These are phyloP conservation scores for Sarcophaga subvicina DNA, from an alignment of 2,888 invertebrate genomes.

Conservation along the genomic window DNA sequence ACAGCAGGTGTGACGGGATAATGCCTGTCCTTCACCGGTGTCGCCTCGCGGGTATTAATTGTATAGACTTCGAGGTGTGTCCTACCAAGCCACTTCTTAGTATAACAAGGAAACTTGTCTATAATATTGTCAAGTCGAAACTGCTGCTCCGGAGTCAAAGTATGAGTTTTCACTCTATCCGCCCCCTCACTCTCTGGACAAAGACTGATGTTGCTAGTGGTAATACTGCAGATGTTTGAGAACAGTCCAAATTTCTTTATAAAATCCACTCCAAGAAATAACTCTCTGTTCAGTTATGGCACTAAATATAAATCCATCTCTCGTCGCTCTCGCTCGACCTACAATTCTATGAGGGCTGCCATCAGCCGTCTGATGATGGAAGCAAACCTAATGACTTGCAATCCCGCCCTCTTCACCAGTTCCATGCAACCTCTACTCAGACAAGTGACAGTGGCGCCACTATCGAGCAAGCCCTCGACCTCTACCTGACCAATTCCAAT, in stretches of 20 bases:
- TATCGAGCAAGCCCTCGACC: too few species aligned
- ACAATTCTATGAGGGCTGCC: neutral
- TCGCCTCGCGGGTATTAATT: too few species aligned
- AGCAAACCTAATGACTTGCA: neutral
- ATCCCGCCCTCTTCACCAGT: neutral
- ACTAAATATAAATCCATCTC: constrained; percentile 28
- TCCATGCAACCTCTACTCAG: neutral
- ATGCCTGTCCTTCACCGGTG: too few species aligned
- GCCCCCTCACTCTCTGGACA: neutral
- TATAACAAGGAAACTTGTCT: too few species aligned
- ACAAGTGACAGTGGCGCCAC: too few species aligned
- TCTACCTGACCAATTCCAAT: too few species aligned
- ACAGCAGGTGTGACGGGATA: too few species aligned
- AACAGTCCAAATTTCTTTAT: neutral
- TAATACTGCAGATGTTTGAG: neutral
- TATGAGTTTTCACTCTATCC: too few species aligned
- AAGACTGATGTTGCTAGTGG: neutral
- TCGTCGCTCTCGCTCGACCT: neutral
- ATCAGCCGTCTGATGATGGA: neutral
- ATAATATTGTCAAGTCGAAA: too few species aligned
- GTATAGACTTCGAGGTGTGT: too few species aligned
- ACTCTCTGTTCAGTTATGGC: constrained; percentile 11
- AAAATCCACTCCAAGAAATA: constrained; percentile 22
- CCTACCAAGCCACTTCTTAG: too few species aligned
- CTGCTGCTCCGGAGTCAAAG: too few species aligned